Evolutionary conservation across 1,140 invertebrate species (phyloP), one percentile per base, ranked within the genome.

Genomic region (Coptotermes formosanus): DNA sequence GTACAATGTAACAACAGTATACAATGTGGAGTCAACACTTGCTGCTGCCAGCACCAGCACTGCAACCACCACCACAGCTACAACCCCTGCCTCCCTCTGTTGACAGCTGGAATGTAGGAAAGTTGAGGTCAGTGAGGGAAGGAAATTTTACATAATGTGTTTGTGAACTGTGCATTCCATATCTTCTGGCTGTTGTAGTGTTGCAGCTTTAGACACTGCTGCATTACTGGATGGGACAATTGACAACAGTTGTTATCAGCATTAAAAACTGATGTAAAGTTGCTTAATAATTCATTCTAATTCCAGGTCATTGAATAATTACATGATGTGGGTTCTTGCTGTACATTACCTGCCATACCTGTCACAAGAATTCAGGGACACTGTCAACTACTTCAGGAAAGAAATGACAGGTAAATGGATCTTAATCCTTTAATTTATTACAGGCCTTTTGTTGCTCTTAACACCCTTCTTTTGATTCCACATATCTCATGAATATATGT

Each of bases 311-410:
- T 87, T 94, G 82, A 94, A 94, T 89, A 93, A 94, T 88, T 95
- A 94, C 88, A 88, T 94, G 69, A 93, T 94, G 87, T 95, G 94
- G 93, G 91, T 91, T 83, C 89, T 94, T 52, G 92, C 92, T 11
- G 89, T 91, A 14, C 90, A 91, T 64, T 94, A 93, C 89, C 89
- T 93, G 14, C 93, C 93, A 11, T 94, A 93, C 88, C 89, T 95
- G 84, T 93, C 93, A 4, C 90, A 92, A 87, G 90, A 92, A 64
- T 94, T 92, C 88, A 91, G 91, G 55, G 90, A 93, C 30, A 91
- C 92, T 23, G 88, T 92, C 75, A 90, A 93, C 88, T 89, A 92
- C 38, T 94, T 93, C 88, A 90, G 30, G 16, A 45, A 75, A 48
- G 85, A 75, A 23, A 30, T 86, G 30, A 64, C 85, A 38, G 85